Evolutionary conservation across 2,888 invertebrate genomes (phyloP).

Genomic region (Tanytarsus gracilentus): DNA sequence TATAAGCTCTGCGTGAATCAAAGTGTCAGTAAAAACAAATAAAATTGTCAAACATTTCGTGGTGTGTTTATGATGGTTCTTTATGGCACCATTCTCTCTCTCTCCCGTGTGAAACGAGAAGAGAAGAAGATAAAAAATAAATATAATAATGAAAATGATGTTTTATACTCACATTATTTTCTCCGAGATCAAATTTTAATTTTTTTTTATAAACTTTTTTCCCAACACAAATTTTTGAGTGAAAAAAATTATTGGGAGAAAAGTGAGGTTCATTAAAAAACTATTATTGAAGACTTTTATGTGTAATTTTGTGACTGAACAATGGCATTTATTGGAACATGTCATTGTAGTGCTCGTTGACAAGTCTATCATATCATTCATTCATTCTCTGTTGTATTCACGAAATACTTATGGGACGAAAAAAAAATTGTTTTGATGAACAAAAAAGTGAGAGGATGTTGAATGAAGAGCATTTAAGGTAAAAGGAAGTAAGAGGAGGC

Average conservation of each 20-base stretch:
- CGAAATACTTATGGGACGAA: constrained; percentile 9
- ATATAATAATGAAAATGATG: too few species aligned
- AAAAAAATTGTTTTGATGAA: constrained; percentile 11
- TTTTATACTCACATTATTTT: too few species aligned
- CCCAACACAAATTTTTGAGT: too few species aligned
- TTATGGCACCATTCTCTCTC: constrained; percentile 1
- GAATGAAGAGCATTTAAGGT: background rate
- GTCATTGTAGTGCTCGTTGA: constrained; percentile 25
- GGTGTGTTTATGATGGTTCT: constrained; percentile 26
- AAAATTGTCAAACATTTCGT: constrained; percentile 29
- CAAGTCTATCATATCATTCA: constrained; percentile 27
- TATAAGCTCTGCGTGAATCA: constrained; percentile 28
- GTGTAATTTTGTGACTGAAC: constrained; percentile 1
- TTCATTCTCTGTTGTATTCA: constrained; percentile 22
- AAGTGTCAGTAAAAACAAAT: constrained; percentile 26
- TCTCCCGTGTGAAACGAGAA: too few species aligned
- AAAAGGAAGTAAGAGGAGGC: background rate
- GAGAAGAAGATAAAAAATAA: too few species aligned
- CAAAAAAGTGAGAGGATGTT: background rate
- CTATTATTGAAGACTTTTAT: constrained; percentile 23
- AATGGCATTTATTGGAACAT: constrained; percentile 18
- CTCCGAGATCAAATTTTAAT: background rate
- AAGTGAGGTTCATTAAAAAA: constrained; percentile 28
- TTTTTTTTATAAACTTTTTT: background rate
- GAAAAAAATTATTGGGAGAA: too few species aligned